Evolutionary conservation across 2,888 invertebrate genomes (phyloP), one percentile per base, ranked within the genome.

Genomic region (Mythimna loreyi): DNA sequence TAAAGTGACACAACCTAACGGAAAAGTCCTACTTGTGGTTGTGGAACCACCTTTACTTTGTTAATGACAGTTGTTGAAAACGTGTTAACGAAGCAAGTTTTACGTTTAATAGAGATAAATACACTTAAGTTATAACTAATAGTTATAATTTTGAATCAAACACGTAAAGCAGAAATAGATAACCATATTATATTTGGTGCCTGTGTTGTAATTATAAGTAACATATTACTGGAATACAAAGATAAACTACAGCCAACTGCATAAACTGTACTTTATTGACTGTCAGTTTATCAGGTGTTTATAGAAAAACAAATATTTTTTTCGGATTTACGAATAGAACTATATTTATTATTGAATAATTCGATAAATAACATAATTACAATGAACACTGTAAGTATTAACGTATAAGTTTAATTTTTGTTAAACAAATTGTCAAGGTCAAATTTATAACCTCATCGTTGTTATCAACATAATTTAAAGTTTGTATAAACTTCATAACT

Each of bases 361-460:
- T 45, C 2, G 7, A 7, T 45, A 7, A 7, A 45, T 4, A 50
- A 11, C 1, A 13, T 33, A 50, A 52, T 68, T 52, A 75, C 33
- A 61, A 73, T 73, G 75, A 40, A 30, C 2, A 30, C 52, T 50
- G 72, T 73, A 68, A 73, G 72, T 73, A 68, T 25, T 40, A 11
- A 21, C 30, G 30, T 53, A 49, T 8, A 67, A 28, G 4, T 52
- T 45, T 36, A 8, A 43, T 50, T 50, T 75, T 11, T 7, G 30
- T 56, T 21, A 61, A 47, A 0, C 2, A 21, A 28, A 66, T 58
- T 53, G 53, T 81, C 72, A 81, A 80, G 81, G 81, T 78, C 75
- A 80, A 8, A 53, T 61, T 55, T 23, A 21, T 80, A 80, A 81
- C 81, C 81, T 78, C 57, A 60, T 16, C 47, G 49, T 58, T 71